A percentile compares a stretch with the other conserved stretches of the same genome.
Conservation (phyloP, 2,797 vertebrate genomes). For the Nasua narica region DNA sequence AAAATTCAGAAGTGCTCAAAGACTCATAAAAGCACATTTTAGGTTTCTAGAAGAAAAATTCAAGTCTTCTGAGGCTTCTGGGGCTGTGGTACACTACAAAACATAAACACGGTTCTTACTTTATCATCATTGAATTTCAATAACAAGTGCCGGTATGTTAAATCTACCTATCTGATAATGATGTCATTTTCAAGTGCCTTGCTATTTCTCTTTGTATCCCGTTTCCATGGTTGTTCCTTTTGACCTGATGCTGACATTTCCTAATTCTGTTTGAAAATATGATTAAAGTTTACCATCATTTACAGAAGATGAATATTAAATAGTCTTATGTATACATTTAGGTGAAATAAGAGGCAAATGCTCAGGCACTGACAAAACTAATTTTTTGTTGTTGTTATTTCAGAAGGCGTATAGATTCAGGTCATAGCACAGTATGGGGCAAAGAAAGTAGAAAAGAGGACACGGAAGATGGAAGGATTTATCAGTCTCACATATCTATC, state of each 20-base stretch:
- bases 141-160: neutral
- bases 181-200: neutral
- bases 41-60: conserved; percentile 45
- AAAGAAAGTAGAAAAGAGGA: conserved; percentile 30
- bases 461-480: neutral
- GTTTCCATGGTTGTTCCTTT: neutral
- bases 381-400: neutral
- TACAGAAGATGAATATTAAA: neutral
- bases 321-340: neutral
- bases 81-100: neutral
- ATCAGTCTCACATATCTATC: neutral
- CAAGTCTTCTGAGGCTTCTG: neutral
- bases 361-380: neutral
- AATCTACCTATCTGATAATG: neutral
- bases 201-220: neutral
- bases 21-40: conserved; percentile 3
- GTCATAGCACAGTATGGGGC: neutral
- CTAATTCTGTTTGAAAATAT: conserved; percentile 34
- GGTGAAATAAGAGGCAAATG: neutral
- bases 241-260: conserved; percentile 23
- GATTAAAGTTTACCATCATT: neutral
- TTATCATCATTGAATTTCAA: neutral
- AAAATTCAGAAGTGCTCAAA: conserved; percentile 53
- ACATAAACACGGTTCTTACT: neutral
- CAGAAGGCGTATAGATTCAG: neutral